Evolutionary conservation across 2,113 vertebrate species (phyloP).

Genomic region (Mohoua ochrocephala): DNA sequence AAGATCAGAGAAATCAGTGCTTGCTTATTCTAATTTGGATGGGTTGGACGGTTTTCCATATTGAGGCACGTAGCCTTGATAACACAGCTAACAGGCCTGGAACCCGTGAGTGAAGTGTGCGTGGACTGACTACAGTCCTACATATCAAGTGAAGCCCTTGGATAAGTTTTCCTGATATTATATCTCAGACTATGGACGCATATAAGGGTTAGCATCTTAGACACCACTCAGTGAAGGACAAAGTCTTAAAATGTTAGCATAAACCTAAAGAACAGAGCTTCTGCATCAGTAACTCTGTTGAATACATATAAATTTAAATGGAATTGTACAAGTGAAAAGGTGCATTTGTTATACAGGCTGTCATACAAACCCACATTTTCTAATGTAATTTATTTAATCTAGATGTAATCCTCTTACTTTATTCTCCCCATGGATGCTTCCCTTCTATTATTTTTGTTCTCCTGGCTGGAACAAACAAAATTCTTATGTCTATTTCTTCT

Average conservation of each 20-base stretch:
- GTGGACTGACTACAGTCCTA: not conserved
- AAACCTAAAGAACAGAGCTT: not conserved
- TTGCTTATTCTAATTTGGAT: not conserved
- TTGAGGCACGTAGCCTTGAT: rapidly evolving
- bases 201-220: not conserved
- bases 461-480: not conserved
- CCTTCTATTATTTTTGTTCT: not conserved
- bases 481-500: not conserved
- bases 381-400: not conserved
- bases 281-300: not conserved
- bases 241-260: not conserved
- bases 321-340: not conserved
- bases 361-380: not conserved
- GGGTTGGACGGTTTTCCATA: not conserved
- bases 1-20: not conserved
- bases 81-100: not conserved
- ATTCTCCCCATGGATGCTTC: not conserved
- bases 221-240: not conserved
- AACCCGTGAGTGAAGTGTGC: not conserved
- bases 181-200: not conserved
- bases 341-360: not conserved
- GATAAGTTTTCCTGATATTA: not conserved
- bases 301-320: not conserved
- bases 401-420: not conserved
- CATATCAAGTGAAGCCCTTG: not conserved